These are phyloP conservation scores for Xestia ashworthii DNA, from an alignment of 2,888 invertebrate genomes.

Conservation along the genomic window DNA sequence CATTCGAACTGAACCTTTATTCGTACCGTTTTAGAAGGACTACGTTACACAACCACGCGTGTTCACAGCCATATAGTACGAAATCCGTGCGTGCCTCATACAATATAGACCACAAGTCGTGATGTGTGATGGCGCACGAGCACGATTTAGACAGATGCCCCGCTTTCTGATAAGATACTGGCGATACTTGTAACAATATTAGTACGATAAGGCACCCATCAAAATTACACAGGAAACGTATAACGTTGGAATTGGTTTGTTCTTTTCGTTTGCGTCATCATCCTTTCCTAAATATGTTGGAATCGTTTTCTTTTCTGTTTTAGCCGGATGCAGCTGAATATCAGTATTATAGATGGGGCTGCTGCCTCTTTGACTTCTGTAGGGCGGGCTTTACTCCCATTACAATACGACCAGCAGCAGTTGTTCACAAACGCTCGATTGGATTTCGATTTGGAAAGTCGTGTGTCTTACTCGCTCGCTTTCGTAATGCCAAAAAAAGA, in stretches of 20 bases:
- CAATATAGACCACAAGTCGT: constrained; percentile 53
- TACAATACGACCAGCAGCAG: background rate
- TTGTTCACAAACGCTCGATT: no score
- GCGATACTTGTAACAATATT: constrained; percentile 56
- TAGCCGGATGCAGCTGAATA: background rate
- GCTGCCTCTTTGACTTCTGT: background rate
- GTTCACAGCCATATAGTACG: constrained; percentile 18
- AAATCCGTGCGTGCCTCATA: constrained; percentile 46
- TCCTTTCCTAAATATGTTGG: background rate
- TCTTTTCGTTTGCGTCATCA: background rate
- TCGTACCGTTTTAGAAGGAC: background rate
- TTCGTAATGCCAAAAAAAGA: no score
- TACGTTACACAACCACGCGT: constrained; percentile 31
- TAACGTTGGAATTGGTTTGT: constrained; percentile 4
- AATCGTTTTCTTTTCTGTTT: background rate
- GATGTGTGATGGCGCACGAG: constrained; percentile 39
- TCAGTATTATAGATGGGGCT: background rate
- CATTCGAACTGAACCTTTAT: background rate
- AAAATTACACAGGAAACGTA: constrained; percentile 38
- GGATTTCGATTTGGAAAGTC: no score
- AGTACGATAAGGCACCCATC: constrained; percentile 52
- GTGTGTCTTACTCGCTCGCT: no score
- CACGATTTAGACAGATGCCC: constrained; percentile 63
- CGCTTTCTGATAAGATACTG: constrained; percentile 62
- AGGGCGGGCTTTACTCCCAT: background rate